These are phyloP conservation scores for Crotalus helleri DNA, from an alignment of 2,113 vertebrate genomes.

Conservation along the genomic window DNA sequence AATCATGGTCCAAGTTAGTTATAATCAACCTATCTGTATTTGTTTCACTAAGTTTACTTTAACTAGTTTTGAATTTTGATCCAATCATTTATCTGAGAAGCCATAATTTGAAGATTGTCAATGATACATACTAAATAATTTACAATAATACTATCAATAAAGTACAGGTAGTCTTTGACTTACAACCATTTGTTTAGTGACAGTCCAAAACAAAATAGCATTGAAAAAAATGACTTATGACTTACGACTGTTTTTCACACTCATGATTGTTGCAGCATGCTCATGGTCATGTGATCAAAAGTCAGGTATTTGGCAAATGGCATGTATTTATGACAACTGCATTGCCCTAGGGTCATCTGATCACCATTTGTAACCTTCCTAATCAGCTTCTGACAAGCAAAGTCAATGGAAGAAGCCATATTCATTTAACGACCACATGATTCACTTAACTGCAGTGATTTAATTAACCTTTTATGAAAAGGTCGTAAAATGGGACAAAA, in stretches of 20 bases:
- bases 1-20: background rate
- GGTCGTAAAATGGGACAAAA: background rate
- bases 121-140: constrained; percentile 16
- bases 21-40: background rate
- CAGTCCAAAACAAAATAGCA: background rate
- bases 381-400: background rate
- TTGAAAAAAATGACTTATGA: background rate
- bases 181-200: background rate
- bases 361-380: background rate
- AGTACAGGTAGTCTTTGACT: constrained; percentile 5
- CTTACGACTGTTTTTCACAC: background rate
- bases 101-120: constrained; percentile 28
- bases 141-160: background rate
- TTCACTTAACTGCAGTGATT: background rate
- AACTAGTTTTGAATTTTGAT: background rate
- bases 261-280: background rate
- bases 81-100: constrained; percentile 42
- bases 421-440: background rate
- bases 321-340: background rate
- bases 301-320: background rate
- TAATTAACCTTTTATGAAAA: background rate
- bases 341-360: background rate
- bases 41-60: background rate
- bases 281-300: background rate
- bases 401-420: background rate